Evolutionary conservation across 2,888 invertebrate species (phyloP), one percentile per base, ranked within the genome.

Genomic region (Orchesella flavescens): DNA sequence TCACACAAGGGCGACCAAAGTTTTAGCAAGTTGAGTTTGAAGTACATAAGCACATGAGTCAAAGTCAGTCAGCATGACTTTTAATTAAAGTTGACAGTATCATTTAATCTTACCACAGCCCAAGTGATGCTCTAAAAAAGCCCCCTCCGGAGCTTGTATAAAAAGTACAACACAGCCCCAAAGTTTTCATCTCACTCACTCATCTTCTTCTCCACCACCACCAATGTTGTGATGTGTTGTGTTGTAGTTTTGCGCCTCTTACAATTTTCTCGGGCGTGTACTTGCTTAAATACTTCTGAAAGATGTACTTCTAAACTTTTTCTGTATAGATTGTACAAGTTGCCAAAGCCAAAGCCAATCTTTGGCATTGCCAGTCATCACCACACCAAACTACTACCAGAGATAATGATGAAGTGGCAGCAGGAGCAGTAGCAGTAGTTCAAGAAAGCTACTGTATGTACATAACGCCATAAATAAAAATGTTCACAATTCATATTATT

Each of bases 11-110:
- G 5, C 19, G 15, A 61, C 21, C 23, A 63, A 34, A 34, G 34
- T 49, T 49, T 44, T 49, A 49, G 49, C 49, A 46, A 13, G n/a
- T 57, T 71, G n/a, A 49, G 49, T 49, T 49, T 44, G 12, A 23
- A 61, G 44, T 4, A 46, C 21, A 34, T 44, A 21, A 49, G 53
- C 19, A 57, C 55, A 76, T 66, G 55, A 76, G 76, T 76, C 66
- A 66, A 61, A 61, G 24, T 75, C 75, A 83, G 81, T 73, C 85
- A 84, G 87, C 87, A 80, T 87, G 86, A 86, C 82, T 87, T 87
- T 87, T 87, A 87, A 87, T 87, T 87, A 87, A 87, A 84, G 84
- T 71, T 87, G 87, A 87, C 85, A 85, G 72, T 85, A 87, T 86
- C 87, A 74, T 83, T 83, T 84, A 74, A 85, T 87, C 85, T 55